Conservation (phyloP, 2,113 vertebrate genomes). For the Pungitius pungitius region DNA sequence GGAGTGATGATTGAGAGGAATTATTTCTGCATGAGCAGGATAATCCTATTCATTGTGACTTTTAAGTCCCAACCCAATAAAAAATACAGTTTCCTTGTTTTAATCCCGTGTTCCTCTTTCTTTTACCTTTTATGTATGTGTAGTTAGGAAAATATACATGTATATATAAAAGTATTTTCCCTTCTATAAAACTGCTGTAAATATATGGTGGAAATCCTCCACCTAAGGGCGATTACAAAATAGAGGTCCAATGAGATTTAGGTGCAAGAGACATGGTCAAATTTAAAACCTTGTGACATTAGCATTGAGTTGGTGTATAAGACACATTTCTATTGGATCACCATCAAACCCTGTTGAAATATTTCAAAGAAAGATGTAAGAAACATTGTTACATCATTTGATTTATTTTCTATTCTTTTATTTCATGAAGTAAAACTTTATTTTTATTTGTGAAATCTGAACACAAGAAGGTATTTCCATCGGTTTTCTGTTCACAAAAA, state of each 20-base stretch:
- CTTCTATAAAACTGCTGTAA: background rate
- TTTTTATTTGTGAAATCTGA: background rate
- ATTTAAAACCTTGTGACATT: background rate
- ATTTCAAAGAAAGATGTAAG: background rate
- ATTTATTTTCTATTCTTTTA: background rate
- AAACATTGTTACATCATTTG: background rate
- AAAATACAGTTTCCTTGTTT: background rate
- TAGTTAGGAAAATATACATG: background rate
- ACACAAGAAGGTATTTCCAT: background rate
- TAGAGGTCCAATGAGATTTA: background rate
- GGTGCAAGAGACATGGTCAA: background rate
- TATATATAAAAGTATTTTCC: background rate
- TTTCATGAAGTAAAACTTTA: background rate
- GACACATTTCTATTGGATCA: background rate
- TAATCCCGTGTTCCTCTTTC: background rate
- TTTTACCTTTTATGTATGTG: background rate
- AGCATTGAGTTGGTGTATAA: background rate
- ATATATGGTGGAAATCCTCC: too few species aligned
- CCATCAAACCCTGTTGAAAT: background rate
- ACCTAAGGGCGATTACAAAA: background rate
- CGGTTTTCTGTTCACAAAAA: constrained; percentile 16
- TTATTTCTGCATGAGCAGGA: background rate
- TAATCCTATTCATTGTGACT: background rate
- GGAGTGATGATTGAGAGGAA: background rate
- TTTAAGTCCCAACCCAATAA: background rate